Evolutionary conservation across 2,797 vertebrate genomes (phyloP), one percentile per base, ranked within the genome.

Genomic region (Cetoscarus ocellatus): DNA sequence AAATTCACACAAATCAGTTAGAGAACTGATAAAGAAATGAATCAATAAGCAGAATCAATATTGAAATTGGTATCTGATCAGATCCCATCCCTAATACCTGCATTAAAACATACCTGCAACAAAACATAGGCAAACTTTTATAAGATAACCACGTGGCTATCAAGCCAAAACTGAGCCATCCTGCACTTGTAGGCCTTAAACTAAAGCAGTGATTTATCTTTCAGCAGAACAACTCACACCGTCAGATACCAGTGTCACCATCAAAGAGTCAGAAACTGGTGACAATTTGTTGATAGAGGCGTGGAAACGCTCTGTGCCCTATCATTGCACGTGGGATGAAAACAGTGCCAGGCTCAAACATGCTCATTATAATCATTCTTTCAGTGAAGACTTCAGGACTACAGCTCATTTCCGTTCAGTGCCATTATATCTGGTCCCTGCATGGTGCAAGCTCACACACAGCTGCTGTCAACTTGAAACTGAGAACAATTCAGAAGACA

Each of bases 341-440:
- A 90, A 77, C 50, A 71, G 77, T 65, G 58, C 75, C 65, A 62
- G 58, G 71, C 75, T 82, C 63, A 70, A 77, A 79, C 81, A 81
- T 78, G 76, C 77, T 89, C 70, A 85, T 87, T 88, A 84, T 67
- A 70, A 79, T 76, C 72, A 84, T 82, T 85, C 81, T 79, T 83
- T 79, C 71, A 82, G 78, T 53, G 56, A 67, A 81, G 43, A 51
- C 53, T 60, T 42, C 44, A 55, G 53, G 64, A 61, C 82, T 75
- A 58, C 38, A 73, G 70, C 67, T 79, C 70, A 67, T 60, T 80
- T 82, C 42, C 52, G 77, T 81, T 82, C 67, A 53, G 43, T 80
- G 67, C 64, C 66, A 70, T 83, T 71, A 79, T 45, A 74, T 70
- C 27, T 27, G 27, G 27, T 78, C 77, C 71, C 58, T 54, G 67